Base-by-base conservation (phyloP, 2,113 vertebrate species). In the Pao palembangensis region DNA sequence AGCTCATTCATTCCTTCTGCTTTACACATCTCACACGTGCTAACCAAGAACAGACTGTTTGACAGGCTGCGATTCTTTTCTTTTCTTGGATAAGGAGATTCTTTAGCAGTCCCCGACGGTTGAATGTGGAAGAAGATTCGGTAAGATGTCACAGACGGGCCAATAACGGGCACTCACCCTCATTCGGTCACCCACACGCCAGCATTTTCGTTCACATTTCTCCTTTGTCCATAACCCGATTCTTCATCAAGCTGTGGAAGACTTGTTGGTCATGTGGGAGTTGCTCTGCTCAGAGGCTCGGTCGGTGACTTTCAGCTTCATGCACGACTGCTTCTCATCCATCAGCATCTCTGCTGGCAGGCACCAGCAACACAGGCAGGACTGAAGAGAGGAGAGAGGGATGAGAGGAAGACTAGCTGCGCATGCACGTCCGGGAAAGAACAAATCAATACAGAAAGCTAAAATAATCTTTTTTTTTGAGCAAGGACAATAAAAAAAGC, bases 321-420 rank as follows among this genome's bases (percentile, higher is more conserved):
- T 87, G 82, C 94, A 98, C 3, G 94, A 94, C 73, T 93, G 94
- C 85, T 96, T 96, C 75, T 97, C 94, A 63, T 97, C 95, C 90
- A 94, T 82, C 81, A 94, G 72, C 76, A 94, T 93, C 76, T 98
- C 94, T 54, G 93, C 92, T 20, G 94, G 92, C 25, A 95, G 91
- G 75, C 93, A 96, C 94, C 96, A 99, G 83, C 95, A 98, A 75
- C 94, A 97, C 63, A 99, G 87, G 73, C 96, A 96, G 2, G 95
- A 98, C 97, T 99, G 56, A 43, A 79, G 76, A 80, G 58, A 78
- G 82, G 85, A 53, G 46, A 5, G 8, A 41, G 20, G 23, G 3
- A 8, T 44, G 7, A 55, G 28, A 8, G 14, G 14, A 13, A 16
- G 18, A 18, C 15, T 44, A 28, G 25, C 16, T 16, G 43, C 14